Percentiles rank a stretch among this genome's conserved stretches.
Evolutionary conservation across 2,888 invertebrate species (phyloP).

Genomic region (Odontocerum albicorne): DNA sequence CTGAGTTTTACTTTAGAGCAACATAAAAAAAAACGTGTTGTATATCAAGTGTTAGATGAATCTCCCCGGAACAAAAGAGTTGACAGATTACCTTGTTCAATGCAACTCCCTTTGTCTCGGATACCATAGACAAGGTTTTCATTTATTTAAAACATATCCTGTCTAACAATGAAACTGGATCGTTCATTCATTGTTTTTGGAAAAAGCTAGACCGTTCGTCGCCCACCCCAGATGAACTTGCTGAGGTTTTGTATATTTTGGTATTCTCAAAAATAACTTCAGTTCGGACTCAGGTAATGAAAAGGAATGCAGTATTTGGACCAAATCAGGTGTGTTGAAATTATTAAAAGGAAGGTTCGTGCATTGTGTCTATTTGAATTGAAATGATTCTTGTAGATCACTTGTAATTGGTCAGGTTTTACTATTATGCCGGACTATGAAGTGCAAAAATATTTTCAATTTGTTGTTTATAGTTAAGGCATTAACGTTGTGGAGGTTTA

Average conservation of each 20-base stretch:
- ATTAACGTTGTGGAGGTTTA: too few relatives aligned
- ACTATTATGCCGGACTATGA: too few relatives aligned
- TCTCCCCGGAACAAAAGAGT: slow-evolving; percentile 13
- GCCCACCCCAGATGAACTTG: slow-evolving; percentile 28
- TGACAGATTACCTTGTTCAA: slow-evolving; percentile 25
- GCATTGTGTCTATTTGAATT: too few relatives aligned
- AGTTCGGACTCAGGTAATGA: too few relatives aligned
- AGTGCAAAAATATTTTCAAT: too few relatives aligned
- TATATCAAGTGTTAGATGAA: background rate
- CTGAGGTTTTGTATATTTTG: too few relatives aligned
- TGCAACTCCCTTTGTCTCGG: slow-evolving; percentile 16
- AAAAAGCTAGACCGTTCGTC: slow-evolving; percentile 28
- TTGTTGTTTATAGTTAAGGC: too few relatives aligned
- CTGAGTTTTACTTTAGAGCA: too few relatives aligned
- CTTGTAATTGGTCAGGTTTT: too few relatives aligned
- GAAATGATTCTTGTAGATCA: too few relatives aligned
- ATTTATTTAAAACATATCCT: slow-evolving; percentile 21
- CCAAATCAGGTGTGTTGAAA: slow-evolving; percentile 7
- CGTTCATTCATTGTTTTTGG: slow-evolving; percentile 35
- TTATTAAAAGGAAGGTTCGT: too few relatives aligned
- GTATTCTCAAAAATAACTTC: too few relatives aligned
- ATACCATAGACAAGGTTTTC: slow-evolving; percentile 1
- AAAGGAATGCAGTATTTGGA: slow-evolving; percentile 5
- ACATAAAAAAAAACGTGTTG: background rate
- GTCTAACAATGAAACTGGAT: slow-evolving; percentile 18